Base-by-base conservation (phyloP, 1,140 invertebrate species). In the Drosophila orosa region DNA sequence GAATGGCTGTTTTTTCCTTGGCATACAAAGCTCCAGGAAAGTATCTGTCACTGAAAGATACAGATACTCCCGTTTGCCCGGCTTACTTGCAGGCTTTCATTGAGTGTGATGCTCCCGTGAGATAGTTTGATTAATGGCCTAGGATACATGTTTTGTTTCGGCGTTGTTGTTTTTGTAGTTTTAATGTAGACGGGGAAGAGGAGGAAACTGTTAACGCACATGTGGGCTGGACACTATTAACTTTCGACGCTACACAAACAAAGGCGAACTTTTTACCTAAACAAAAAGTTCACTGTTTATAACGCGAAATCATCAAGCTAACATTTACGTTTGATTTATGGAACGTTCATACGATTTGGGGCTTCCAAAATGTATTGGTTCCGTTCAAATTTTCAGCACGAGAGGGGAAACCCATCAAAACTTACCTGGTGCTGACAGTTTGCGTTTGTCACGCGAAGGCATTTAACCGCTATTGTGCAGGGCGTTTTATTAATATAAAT, bases 51-150 rank as follows among this genome's bases (percentile, higher is more conserved):
- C 72, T 80, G 76, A 80, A 71, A 66, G 71, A 86, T 74, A 86
- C 74, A 86, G 58, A 72, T 58, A 80, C 37, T 45, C 75, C 50
- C 63, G 19, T 29, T 75, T 17, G 22, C 29, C 40, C 24, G 31
- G 40, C 59, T 39, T 50, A 55, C 44, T 54, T 22, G 37, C 74
- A 63, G 50, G 60, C 67, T 59, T 47, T 74, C 63, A 58, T 83
- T 73, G 78, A 73, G 60, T 71, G 62, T 84, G 77, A 85, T 87
- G 80, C 55, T 87, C 84, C 84, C 84, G 84, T 89, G 84, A 87
- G 84, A 87, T 87, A 89, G 84, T 89, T 87, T 87, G 84, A 87
- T 87, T 87, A 87, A 87, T 87, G 84, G 85, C 80, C 71, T 25
- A 67, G 72, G 79, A 71, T 52, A 58, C 72, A 80, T 78, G 77